phyloP scores from a whole-genome alignment of 92 coral and sea anemone species.

The Plumapathes pennacea region DNA sequence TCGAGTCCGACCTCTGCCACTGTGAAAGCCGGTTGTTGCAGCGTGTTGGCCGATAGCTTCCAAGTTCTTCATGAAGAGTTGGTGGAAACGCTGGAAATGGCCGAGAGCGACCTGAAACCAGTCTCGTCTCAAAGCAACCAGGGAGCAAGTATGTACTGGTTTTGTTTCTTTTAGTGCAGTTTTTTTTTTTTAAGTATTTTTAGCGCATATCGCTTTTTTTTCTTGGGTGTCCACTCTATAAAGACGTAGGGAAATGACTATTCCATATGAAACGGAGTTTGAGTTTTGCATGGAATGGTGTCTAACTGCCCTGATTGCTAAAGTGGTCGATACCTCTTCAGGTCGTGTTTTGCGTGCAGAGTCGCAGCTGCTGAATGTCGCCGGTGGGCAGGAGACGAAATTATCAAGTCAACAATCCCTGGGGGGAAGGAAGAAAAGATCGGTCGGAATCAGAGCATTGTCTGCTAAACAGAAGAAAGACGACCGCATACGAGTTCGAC shows the following conservation, averaged over 20 bases:
- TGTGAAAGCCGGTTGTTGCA: slow-evolving; percentile 62
- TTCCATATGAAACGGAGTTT: too few relatives aligned
- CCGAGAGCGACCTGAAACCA: slow-evolving; percentile 74
- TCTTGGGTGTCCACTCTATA: too few relatives aligned
- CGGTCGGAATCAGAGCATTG: slow-evolving; percentile 73
- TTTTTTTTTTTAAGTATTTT: too few relatives aligned
- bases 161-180: too few relatives aligned
- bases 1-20: slow-evolving; percentile 25
- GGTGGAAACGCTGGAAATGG: slow-evolving; percentile 72
- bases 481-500: slow-evolving; percentile 61
- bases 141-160: too few relatives aligned
- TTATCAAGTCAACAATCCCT: slow-evolving; percentile 26
- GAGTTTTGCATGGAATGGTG: too few relatives aligned
- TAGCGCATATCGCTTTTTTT: too few relatives aligned
- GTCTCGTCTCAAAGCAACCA: too few relatives aligned
- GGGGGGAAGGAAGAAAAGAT: slow-evolving; percentile 67
- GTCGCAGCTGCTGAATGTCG: too few relatives aligned
- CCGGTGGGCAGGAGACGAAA: slow-evolving; percentile 3
- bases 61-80: slow-evolving; percentile 78
- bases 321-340: background rate
- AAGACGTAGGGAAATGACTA: too few relatives aligned
- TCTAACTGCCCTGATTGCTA: background rate
- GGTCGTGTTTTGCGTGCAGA: slow-evolving; percentile 43
- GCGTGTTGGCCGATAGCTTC: slow-evolving; percentile 34
- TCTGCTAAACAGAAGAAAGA: slow-evolving; percentile 78